Evolutionary conservation across 2,797 vertebrate genomes (phyloP), one percentile per base, ranked within the genome.

Genomic region (Pangasius macronema): DNA sequence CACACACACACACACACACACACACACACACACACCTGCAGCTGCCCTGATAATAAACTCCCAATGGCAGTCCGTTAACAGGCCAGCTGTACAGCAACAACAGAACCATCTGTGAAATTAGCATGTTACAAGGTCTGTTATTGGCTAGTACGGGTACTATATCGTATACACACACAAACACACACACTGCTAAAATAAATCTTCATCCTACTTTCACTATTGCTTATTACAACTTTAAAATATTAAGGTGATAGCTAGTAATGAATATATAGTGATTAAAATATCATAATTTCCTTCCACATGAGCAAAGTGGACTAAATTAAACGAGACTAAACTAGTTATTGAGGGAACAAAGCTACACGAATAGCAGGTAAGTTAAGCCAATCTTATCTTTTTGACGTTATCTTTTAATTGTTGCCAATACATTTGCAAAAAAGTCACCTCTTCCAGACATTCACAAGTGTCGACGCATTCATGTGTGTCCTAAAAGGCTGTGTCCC

Each of bases 21-120:
- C 85, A 68, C 61, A 76, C 73, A 86, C 84, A 83, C 79, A 76
- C 93, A 89, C 95, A 94, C 93, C 94, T 94, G 93, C 94, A 96
- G 94, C 92, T 93, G 93, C 87, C 89, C 76, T 90, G 89, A 93
- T 94, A 94, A 94, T 94, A 93, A 95, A 91, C 93, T 94, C 91
- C 93, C 94, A 94, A 91, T 91, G 92, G 92, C 90, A 89, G 92
- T 91, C 91, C 92, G 92, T 91, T 93, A 92, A 93, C 46, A 68
- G 88, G 89, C 91, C 95, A 95, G 95, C 94, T 95, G 94, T 92
- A 91, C 90, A 89, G 90, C 93, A 93, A 90, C 83, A 90, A 92
- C 90, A 93, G 89, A 91, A 90, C 91, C 92, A 89, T 92, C 92
- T 93, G 89, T 93, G 88, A 93, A 94, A 91, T 90, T 87, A 90